Percentiles rank a stretch among this genome's conserved stretches.
These are phyloP conservation scores for Slavum lentiscoides DNA, from an alignment of 2,888 invertebrate species.

Conservation along the genomic window DNA sequence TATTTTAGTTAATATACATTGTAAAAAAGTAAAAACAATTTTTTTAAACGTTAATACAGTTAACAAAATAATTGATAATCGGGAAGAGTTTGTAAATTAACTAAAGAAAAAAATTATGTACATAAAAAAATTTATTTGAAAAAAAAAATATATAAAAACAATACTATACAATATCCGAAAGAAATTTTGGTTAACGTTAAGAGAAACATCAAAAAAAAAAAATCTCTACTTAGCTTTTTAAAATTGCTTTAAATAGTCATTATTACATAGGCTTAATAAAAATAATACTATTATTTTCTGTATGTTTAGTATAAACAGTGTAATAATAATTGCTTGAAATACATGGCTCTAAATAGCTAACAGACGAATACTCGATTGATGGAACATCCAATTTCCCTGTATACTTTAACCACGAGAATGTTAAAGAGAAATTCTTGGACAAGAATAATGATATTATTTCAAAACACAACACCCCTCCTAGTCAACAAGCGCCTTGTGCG, in stretches of 20 bases:
- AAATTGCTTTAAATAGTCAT: not conserved
- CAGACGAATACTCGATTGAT: not conserved
- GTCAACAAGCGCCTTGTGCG: not conserved
- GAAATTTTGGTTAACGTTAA: not conserved
- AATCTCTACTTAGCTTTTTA: not conserved
- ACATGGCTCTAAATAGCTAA: slow-evolving; percentile 4
- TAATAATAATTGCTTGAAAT: slow-evolving; percentile 10
- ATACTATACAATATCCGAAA: not conserved
- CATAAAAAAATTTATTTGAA: not conserved
- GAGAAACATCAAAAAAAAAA: not conserved
- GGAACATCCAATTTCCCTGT: not conserved
- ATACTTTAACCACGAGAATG: not conserved
- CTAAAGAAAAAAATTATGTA: not conserved
- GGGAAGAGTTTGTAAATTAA: not conserved
- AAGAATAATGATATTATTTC: not conserved
- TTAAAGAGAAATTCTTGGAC: not conserved
- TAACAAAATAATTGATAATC: slow-evolving; percentile 19
- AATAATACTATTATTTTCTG: slow-evolving; percentile 1
- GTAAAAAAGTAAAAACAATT: slow-evolving; percentile 22
- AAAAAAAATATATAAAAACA: not conserved
- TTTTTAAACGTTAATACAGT: not conserved
- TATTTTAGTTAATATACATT: not conserved
- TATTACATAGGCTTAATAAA: not conserved
- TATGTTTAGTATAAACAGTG: not conserved
- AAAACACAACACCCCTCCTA: not conserved